These are phyloP conservation scores for Heteromurus nitidus DNA, from an alignment of 2,888 invertebrate genomes.

Conservation along the genomic window DNA sequence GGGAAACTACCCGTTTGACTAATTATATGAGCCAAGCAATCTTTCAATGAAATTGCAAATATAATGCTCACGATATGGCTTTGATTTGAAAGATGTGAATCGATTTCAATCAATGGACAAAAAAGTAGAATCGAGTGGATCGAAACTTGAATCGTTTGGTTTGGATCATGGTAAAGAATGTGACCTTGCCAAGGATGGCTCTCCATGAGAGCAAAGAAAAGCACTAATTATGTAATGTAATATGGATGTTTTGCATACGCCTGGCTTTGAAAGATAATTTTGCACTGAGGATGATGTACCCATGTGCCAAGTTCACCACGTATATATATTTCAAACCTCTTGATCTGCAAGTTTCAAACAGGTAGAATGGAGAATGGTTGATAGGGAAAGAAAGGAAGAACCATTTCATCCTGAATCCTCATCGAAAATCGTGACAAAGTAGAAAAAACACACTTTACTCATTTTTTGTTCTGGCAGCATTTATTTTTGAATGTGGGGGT, in stretches of 20 bases:
- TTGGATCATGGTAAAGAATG: neutral
- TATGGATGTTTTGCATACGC: too few relatives aligned
- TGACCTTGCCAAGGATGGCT: constrained; percentile 35
- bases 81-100: neutral
- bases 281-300: neutral
- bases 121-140: neutral
- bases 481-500: neutral
- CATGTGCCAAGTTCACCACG: neutral
- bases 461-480: neutral
- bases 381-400: neutral
- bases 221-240: neutral
- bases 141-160: neutral
- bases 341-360: neutral
- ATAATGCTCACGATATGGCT: neutral
- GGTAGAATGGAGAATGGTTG: neutral
- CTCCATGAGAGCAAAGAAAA: neutral
- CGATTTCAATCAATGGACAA: neutral
- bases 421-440: neutral
- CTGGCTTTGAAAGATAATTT: neutral
- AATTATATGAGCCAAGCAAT: constrained; percentile 9
- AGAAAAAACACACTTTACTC: neutral
- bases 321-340: neutral
- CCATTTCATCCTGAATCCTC: neutral
- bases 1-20: constrained; percentile 28
- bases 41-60: neutral